A percentile compares a stretch with the other conserved stretches of the same genome.
These are phyloP conservation scores for Cherax destructor DNA, from an alignment of 1,140 invertebrate species.

Conservation along the genomic window DNA sequence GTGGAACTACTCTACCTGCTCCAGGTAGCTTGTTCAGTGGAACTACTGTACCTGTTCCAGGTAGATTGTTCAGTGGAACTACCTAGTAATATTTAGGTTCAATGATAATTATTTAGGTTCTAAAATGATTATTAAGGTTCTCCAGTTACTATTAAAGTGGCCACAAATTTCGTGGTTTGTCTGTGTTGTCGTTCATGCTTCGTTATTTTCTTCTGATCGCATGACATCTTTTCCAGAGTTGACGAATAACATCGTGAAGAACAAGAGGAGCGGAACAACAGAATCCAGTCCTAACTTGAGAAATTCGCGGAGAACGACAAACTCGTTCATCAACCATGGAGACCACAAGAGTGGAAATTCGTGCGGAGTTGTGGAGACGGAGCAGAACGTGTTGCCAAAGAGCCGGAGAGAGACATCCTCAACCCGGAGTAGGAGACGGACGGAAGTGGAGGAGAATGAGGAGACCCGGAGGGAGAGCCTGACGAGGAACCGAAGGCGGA, in stretches of 20 bases:
- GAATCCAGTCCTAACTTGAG: neutral
- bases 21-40: too few species aligned
- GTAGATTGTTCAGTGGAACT: too few species aligned
- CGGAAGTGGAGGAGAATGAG: neutral
- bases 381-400: slow-evolving; percentile 5
- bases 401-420: slow-evolving; percentile 39
- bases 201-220: neutral
- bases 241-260: slow-evolving; percentile 15
- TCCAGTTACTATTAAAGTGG: too few species aligned
- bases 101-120: too few species aligned
- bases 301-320: slow-evolving; percentile 19
- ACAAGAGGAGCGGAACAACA: slow-evolving; percentile 6
- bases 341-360: slow-evolving; percentile 9
- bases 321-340: slow-evolving; percentile 1
- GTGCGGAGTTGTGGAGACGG: slow-evolving; percentile 7
- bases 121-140: too few species aligned
- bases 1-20: too few species aligned
- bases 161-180: too few species aligned
- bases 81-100: too few species aligned
- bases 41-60: too few species aligned
- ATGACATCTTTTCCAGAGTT: neutral
- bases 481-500: slow-evolving; percentile 2
- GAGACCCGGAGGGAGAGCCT: slow-evolving; percentile 69
- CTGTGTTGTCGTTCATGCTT: too few species aligned
- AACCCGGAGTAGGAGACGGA: slow-evolving; percentile 24